These are phyloP conservation scores for Podilymbus podiceps DNA, from an alignment of 2,113 vertebrate genomes.

Conservation along the genomic window DNA sequence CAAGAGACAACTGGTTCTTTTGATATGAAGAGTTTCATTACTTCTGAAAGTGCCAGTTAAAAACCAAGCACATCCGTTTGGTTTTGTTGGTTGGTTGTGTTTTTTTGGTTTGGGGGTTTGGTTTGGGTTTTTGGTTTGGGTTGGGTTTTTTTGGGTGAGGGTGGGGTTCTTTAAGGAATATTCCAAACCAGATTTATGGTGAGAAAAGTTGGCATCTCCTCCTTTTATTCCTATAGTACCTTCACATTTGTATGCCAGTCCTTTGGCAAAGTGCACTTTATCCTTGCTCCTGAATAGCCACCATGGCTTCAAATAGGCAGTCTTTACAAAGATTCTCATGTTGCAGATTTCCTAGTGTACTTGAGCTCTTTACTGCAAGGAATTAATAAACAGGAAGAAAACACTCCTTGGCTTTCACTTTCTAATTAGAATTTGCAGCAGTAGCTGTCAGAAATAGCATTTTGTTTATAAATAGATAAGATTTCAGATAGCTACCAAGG, in stretches of 20 bases:
- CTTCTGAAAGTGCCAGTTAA: background rate
- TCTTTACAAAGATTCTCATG: background rate
- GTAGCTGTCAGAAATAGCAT: background rate
- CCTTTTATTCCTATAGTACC: background rate
- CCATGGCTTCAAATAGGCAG: background rate
- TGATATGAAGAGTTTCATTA: background rate
- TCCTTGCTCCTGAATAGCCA: background rate
- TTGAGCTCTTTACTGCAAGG: background rate
- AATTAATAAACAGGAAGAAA: background rate
- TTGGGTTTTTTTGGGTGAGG: too few relatives aligned
- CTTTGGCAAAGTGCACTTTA: background rate
- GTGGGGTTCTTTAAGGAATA: background rate
- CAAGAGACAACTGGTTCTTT: background rate
- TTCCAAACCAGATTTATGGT: background rate
- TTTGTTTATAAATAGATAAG: background rate
- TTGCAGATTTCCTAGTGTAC: background rate
- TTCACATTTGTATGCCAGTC: too few relatives aligned
- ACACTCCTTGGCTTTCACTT: background rate
- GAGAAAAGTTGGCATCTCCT: background rate
- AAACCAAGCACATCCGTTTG: background rate
- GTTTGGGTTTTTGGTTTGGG: background rate
- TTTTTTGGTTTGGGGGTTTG: too few relatives aligned
- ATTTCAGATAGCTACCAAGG: background rate
- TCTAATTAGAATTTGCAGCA: background rate
- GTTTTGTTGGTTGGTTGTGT: background rate